Evolutionary conservation across 1,140 invertebrate genomes (phyloP).

Genomic region (Trialeurodes vaporariorum): DNA sequence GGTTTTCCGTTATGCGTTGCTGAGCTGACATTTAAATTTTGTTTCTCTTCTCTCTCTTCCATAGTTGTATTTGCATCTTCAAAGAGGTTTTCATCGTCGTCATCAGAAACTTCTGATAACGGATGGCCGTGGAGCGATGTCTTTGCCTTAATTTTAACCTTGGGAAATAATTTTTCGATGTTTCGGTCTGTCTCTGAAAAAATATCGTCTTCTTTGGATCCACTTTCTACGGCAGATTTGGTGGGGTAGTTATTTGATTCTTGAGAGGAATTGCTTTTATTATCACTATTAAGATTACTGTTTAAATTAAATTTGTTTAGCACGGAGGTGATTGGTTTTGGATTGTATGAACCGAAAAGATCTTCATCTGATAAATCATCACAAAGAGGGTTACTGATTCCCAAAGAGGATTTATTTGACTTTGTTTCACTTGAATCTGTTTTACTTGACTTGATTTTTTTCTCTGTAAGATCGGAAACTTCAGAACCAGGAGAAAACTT

Average conservation of each 20-base stretch:
- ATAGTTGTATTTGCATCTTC: no score
- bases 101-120: not conserved
- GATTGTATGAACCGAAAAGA: not conserved
- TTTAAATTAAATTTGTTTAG: not conserved
- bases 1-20: not conserved
- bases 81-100: not conserved
- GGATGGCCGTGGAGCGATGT: not conserved
- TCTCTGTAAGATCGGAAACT: no score
- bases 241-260: not conserved
- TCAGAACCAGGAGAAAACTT: no score
- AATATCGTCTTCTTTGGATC: not conserved
- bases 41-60: no score
- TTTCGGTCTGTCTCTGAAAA: not conserved
- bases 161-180: not conserved
- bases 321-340: not conserved
- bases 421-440: not conserved
- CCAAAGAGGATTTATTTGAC: not conserved
- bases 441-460: not conserved
- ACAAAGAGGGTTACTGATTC: not conserved
- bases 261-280: no score
- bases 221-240: not conserved
- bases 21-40: not conserved
- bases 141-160: not conserved
- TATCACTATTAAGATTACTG: no score
- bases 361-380: not conserved